These are phyloP conservation scores for Thinocorus orbignyianus DNA, from an alignment of 2,113 vertebrate species.

Conservation along the genomic window DNA sequence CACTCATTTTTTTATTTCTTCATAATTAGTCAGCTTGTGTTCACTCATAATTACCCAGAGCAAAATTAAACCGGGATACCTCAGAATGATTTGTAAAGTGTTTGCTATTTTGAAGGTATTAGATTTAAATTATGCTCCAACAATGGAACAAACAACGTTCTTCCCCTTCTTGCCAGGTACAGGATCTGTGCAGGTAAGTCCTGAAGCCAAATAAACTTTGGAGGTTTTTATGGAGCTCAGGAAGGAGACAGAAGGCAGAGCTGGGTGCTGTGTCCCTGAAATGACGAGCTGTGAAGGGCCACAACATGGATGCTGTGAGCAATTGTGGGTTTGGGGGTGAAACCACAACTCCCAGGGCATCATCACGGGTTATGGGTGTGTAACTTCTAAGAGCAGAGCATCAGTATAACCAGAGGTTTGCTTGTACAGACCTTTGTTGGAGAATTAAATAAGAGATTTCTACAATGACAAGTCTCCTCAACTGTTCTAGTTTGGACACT, in stretches of 20 bases:
- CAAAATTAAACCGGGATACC: not conserved
- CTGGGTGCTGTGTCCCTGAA: not conserved
- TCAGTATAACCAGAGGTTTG: not conserved
- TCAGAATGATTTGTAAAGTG: not conserved
- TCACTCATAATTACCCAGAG: not conserved
- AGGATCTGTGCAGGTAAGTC: not conserved
- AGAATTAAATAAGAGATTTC: not conserved
- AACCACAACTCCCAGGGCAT: not conserved
- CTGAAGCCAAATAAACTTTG: not conserved
- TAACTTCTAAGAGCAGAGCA: not conserved
- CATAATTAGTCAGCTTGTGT: accelerated
- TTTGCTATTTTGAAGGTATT: not conserved
- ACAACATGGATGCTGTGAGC: not conserved
- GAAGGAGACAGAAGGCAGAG: not conserved
- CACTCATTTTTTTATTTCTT: not conserved
- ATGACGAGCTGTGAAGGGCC: accelerated
- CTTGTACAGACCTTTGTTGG: not conserved
- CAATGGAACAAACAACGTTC: not conserved
- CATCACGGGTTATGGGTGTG: accelerated
- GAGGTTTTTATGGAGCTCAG: not conserved
- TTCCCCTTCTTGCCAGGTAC: not conserved
- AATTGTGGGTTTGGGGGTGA: not conserved
- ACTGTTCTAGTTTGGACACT: not conserved
- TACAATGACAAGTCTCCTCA: not conserved
- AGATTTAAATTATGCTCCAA: not conserved